Conservation (phyloP, 1,140 invertebrate species). For the Ptiloglossa arizonensis region DNA sequence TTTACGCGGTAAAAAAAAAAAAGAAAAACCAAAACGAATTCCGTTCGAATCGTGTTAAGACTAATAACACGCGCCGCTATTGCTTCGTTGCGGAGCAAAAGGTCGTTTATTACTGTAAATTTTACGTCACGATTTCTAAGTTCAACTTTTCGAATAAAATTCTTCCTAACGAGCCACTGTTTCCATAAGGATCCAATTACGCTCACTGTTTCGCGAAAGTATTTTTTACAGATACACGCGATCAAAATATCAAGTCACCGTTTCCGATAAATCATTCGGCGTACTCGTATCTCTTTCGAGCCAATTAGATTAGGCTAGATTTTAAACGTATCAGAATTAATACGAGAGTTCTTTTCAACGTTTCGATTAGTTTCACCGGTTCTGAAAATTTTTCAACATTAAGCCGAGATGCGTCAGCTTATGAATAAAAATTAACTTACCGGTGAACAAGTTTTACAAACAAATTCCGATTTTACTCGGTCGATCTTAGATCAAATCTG, state of each 20-base stretch:
- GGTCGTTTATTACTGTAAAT: constrained; percentile 9
- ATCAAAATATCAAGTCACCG: no score
- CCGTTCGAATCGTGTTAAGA: no score
- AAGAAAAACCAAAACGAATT: constrained; percentile 9
- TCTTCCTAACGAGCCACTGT: background rate
- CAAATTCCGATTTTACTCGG: no score
- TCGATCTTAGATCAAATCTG: no score
- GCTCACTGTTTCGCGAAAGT: background rate
- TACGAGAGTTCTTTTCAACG: background rate
- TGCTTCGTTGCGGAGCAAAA: constrained; percentile 20
- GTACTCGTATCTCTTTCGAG: background rate
- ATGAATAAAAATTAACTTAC: no score
- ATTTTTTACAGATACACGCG: no score
- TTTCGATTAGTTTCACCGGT: background rate
- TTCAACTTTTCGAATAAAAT: background rate
- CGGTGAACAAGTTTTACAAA: no score
- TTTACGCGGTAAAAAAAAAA: background rate
- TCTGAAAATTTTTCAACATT: background rate
- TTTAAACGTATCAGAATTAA: background rate
- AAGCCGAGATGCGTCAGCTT: no score
- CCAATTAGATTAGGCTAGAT: background rate
- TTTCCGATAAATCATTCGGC: background rate
- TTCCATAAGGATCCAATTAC: background rate
- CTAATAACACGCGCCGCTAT: no score
- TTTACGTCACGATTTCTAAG: constrained; percentile 11